phyloP scores from a whole-genome alignment of 2,888 invertebrate genomes.

The Catonia carolina region DNA sequence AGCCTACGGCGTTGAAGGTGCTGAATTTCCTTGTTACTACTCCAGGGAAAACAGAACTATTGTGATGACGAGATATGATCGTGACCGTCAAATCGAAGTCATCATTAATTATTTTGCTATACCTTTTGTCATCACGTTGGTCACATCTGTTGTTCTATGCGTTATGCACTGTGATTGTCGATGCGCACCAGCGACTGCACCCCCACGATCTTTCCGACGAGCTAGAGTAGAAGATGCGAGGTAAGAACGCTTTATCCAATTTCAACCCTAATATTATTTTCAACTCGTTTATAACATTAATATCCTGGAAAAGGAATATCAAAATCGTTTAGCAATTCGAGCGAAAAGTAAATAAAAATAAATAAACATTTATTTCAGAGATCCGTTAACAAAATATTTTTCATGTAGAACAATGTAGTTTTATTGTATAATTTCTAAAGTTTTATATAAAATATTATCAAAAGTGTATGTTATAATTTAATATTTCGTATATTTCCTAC shows the following conservation, averaged over 20 bases:
- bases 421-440: too few relatives aligned
- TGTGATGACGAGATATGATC: conserved; percentile 75
- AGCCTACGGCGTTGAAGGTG: conserved; percentile 61
- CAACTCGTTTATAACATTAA: too few relatives aligned
- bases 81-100: conserved; percentile 71
- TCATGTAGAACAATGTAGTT: too few relatives aligned
- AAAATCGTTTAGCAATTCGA: too few relatives aligned
- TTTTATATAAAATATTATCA: too few relatives aligned
- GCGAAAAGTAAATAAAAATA: too few relatives aligned
- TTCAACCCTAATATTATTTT: too few relatives aligned
- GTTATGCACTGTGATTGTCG: conserved; percentile 83
- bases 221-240: conserved; percentile 43
- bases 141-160: conserved; percentile 77
- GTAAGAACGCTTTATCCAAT: background rate
- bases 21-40: conserved; percentile 59
- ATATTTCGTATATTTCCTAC: too few relatives aligned
- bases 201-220: conserved; percentile 40
- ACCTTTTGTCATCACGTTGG: conserved; percentile 74
- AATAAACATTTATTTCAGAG: too few relatives aligned
- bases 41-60: conserved; percentile 73
- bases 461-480: too few relatives aligned
- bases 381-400: too few relatives aligned
- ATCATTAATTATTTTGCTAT: conserved; percentile 79
- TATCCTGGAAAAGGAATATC: too few relatives aligned
- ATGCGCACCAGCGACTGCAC: conserved; percentile 44